Percentiles rank a stretch among this genome's conserved stretches.
Conservation (phyloP, 2,113 vertebrate genomes). For the Rallus limicola region DNA sequence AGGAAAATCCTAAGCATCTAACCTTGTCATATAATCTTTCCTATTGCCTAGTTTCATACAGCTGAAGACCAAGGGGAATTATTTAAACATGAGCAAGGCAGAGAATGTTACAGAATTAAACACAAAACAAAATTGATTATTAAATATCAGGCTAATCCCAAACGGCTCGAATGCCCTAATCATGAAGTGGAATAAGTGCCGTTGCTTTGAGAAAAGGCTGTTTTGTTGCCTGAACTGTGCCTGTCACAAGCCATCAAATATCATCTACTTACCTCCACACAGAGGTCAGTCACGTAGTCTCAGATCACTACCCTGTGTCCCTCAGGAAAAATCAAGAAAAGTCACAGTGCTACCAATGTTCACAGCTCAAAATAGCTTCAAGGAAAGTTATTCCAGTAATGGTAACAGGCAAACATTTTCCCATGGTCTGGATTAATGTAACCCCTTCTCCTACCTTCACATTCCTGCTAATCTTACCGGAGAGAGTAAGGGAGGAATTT, state of each 20-base stretch:
- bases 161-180: not conserved
- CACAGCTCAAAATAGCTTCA: not conserved
- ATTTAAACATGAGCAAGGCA: not conserved
- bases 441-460: not conserved
- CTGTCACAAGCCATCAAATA: not conserved
- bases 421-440: not conserved
- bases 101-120: not conserved
- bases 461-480: not conserved
- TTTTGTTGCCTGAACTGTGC: not conserved
- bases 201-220: not conserved
- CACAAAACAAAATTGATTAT: not conserved
- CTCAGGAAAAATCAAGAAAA: not conserved
- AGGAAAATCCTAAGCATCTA: not conserved
- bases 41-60: not conserved
- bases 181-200: not conserved
- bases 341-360: not conserved
- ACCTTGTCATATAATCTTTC: not conserved
- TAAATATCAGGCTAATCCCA: not conserved
- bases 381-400: not conserved
- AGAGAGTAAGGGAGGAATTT: not conserved
- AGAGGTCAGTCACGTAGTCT: not conserved
- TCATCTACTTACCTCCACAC: not conserved
- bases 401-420: not conserved
- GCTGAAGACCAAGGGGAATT: not conserved
- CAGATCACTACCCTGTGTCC: not conserved